phyloP scores from a whole-genome alignment of 1,140 invertebrate genomes.

The Brachionus koreanus region DNA sequence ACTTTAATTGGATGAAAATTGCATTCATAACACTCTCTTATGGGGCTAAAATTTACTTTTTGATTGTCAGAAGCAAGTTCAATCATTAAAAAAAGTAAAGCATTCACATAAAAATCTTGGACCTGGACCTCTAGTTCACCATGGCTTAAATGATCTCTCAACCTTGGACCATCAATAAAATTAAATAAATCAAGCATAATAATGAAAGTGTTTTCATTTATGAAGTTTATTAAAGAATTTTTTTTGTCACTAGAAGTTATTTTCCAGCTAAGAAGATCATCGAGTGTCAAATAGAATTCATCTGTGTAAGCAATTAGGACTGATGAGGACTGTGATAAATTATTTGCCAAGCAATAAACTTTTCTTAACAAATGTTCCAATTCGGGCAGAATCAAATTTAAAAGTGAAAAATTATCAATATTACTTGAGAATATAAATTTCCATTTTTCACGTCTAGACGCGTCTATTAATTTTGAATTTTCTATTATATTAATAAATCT shows the following conservation, averaged over 20 bases:
- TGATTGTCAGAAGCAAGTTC: not conserved
- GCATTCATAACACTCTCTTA: not conserved
- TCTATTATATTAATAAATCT: not conserved
- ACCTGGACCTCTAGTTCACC: not conserved
- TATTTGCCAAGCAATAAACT: not conserved
- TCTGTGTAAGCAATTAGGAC: not conserved
- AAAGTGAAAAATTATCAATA: not conserved
- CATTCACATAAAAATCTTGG: not conserved
- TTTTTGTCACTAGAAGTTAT: not conserved
- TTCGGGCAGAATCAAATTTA: slow-evolving; percentile 12
- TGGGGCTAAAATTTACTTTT: not conserved
- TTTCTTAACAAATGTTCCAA: slow-evolving; percentile 12
- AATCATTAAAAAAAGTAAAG: not conserved
- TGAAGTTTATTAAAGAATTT: not conserved
- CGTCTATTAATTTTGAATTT: not conserved
- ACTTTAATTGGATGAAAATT: slow-evolving; percentile 36
- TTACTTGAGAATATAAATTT: not conserved
- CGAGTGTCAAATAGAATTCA: slow-evolving; percentile 27
- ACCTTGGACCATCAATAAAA: slow-evolving; percentile 17
- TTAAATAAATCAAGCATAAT: slow-evolving; percentile 23
- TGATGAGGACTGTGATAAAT: not conserved
- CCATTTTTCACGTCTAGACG: not conserved
- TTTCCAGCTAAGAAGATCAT: slow-evolving; percentile 32
- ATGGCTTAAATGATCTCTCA: slow-evolving; percentile 36
- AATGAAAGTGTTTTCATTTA: not conserved